A percentile compares a stretch with the other conserved stretches of the same genome.
Conservation (phyloP, 2,113 vertebrate genomes). For the Colistium nudipinnis region DNA sequence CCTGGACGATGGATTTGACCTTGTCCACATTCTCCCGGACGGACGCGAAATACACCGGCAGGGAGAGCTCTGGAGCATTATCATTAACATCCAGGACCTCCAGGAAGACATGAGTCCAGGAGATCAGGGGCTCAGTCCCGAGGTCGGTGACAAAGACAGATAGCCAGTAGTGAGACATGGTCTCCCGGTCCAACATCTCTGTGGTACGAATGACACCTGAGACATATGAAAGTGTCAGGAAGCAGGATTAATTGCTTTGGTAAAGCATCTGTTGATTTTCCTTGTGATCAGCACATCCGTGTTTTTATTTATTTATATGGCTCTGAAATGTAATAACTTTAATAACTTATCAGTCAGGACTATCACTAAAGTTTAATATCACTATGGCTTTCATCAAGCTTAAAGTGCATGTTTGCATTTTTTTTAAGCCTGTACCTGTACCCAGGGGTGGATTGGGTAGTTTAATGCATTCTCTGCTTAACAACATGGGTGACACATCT, state of each 20-base stretch:
- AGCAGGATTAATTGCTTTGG: background rate
- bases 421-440: background rate
- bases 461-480: background rate
- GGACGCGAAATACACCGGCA: slow-evolving; percentile 89
- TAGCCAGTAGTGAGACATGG: slow-evolving; percentile 88
- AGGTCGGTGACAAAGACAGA: slow-evolving; percentile 89
- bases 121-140: slow-evolving; percentile 86
- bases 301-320: slow-evolving; percentile 20
- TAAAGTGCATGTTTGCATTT: background rate
- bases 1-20: slow-evolving; percentile 83
- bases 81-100: slow-evolving; percentile 94
- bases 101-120: slow-evolving; percentile 92
- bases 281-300: background rate
- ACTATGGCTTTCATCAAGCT: background rate
- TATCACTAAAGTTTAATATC: too few relatives aligned
- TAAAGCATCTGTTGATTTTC: background rate
- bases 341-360: slow-evolving; percentile 1
- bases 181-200: slow-evolving; percentile 87
- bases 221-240: background rate
- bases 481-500: background rate
- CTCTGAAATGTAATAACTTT: slow-evolving; percentile 8
- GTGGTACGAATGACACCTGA: slow-evolving; percentile 88
- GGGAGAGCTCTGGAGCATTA: slow-evolving; percentile 89
- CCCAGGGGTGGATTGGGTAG: background rate
- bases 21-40: slow-evolving; percentile 86